phyloP scores from a whole-genome alignment of 2,113 vertebrate genomes.

The Galbula dea region DNA sequence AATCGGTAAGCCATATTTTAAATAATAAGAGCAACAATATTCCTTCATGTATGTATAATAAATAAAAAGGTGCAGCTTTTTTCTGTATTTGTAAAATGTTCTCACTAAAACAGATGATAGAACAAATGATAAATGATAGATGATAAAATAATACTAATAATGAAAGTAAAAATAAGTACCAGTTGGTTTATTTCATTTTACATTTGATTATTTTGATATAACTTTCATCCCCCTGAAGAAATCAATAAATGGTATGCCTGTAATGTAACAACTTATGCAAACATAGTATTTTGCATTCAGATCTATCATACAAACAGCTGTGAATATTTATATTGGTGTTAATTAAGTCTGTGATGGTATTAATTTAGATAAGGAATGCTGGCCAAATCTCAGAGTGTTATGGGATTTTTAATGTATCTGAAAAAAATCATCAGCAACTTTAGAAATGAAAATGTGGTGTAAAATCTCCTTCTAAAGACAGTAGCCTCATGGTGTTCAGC shows the following conservation, averaged over 20 bases:
- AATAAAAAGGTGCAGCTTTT: neutral
- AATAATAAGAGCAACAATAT: neutral
- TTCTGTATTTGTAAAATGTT: neutral
- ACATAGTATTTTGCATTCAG: constrained; percentile 12
- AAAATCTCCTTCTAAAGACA: constrained; percentile 11
- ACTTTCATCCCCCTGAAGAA: neutral
- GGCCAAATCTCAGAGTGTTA: neutral
- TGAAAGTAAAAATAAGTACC: neutral
- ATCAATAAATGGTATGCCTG: neutral
- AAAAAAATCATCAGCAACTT: constrained; percentile 2
- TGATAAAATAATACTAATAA: neutral
- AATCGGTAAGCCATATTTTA: neutral
- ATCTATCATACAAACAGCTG: constrained; percentile 10
- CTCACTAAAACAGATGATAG: neutral
- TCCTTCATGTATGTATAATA: neutral
- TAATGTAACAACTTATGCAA: constrained; percentile 20
- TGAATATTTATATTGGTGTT: constrained; percentile 44
- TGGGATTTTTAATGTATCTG: neutral
- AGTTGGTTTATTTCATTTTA: neutral
- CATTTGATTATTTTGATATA: neutral
- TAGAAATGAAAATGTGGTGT: neutral
- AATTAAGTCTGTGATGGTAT: constrained; percentile 35
- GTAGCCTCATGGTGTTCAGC: neutral
- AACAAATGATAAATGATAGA: too few species aligned
- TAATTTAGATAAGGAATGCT: constrained; percentile 57